These are phyloP conservation scores for Acyrthosiphon pisum DNA, from an alignment of 1,140 invertebrate species.

Conservation along the genomic window DNA sequence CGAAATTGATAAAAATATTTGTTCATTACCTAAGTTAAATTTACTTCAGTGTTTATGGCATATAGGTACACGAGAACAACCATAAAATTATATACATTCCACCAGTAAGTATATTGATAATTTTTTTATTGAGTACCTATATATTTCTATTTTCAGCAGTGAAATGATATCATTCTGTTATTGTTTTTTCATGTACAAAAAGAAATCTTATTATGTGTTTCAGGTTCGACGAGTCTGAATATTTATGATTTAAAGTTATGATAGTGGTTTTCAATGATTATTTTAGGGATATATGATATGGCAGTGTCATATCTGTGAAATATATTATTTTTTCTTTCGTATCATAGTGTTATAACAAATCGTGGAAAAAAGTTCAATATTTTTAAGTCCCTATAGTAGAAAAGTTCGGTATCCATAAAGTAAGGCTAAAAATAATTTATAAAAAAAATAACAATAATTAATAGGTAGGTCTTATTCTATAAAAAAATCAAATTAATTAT, in stretches of 20 bases:
- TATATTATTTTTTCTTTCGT: not conserved
- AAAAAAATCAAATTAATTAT: not conserved
- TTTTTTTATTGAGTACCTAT: conserved; percentile 4
- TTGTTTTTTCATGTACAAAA: not conserved
- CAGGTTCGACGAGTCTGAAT: not conserved
- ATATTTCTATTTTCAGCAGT: not conserved
- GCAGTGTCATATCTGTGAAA: not conserved
- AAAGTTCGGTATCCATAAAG: not conserved
- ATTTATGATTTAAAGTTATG: not conserved
- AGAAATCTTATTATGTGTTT: not conserved
- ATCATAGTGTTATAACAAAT: not conserved
- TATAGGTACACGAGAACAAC: not conserved
- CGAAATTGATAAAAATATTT: conserved; percentile 1
- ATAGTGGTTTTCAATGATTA: not conserved
- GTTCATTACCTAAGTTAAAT: not conserved
- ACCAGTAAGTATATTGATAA: not conserved
- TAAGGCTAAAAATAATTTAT: not conserved
- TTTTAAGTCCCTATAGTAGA: not conserved
- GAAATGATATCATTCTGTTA: not conserved
- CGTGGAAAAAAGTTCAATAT: not conserved
- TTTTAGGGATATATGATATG: not conserved
- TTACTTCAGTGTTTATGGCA: not conserved
- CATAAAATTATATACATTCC: not conserved
- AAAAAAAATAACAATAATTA: not conserved
- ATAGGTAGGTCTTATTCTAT: not conserved